Evolutionary conservation across 2,113 vertebrate genomes (phyloP).

Genomic region (Indri indri): DNA sequence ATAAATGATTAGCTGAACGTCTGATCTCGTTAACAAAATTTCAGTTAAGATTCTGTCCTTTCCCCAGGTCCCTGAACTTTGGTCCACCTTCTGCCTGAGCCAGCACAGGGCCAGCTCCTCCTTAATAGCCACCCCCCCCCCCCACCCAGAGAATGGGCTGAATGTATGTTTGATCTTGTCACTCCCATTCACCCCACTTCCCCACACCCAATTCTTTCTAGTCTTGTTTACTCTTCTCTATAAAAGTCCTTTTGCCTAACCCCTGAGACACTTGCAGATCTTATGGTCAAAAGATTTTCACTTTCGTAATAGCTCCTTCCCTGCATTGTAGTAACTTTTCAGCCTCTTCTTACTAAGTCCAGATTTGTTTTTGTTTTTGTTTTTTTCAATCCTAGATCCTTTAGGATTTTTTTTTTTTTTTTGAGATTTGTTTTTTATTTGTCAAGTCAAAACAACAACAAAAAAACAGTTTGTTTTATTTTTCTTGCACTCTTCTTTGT

Average conservation of each 20-base stretch:
- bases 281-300: not conserved
- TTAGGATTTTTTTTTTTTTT: too few species aligned
- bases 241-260: not conserved
- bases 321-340: not conserved
- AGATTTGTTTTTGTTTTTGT: not conserved
- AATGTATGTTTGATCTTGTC: not conserved
- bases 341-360: not conserved
- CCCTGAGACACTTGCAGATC: not conserved
- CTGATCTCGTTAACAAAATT: not conserved
- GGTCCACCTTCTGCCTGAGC: not conserved
- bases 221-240: not conserved
- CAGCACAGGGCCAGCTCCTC: not conserved
- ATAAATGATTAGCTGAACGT: not conserved
- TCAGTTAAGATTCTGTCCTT: not conserved
- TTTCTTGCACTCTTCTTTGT: not conserved
- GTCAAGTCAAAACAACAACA: not conserved
- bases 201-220: not conserved
- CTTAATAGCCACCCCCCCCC: not conserved
- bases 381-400: not conserved
- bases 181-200: not conserved
- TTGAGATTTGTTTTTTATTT: not conserved
- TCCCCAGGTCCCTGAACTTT: not conserved
- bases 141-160: not conserved
- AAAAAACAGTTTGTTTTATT: not conserved
- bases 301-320: not conserved